Conservation (phyloP, 2,797 vertebrate genomes). For the Etheostoma nigrum region DNA sequence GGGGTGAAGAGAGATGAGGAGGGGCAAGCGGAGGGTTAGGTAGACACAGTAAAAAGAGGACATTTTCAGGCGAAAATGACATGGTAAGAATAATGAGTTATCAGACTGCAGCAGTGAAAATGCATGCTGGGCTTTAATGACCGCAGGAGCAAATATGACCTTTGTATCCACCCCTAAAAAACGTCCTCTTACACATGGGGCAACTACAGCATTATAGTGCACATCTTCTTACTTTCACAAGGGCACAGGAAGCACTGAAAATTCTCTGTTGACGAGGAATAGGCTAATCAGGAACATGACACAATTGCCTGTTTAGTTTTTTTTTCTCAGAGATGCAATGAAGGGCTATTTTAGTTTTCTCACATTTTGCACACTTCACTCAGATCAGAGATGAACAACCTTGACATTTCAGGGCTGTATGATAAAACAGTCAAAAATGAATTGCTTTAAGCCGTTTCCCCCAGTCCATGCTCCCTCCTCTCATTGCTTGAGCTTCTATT, state of each 20-base stretch:
- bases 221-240: conserved; percentile 23
- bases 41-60: conserved; percentile 27
- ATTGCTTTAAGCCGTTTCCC: conserved; percentile 23
- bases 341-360: conserved; percentile 57
- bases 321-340: conserved; percentile 37
- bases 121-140: conserved; percentile 41
- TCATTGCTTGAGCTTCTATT: not conserved
- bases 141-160: conserved; percentile 25
- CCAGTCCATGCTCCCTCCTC: not conserved
- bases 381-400: conserved; percentile 40
- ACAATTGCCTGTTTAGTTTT: conserved; percentile 36
- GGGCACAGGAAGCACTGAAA: conserved; percentile 37
- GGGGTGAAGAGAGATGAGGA: conserved; percentile 38
- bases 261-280: conserved; percentile 8
- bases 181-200: not conserved
- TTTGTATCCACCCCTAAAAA: not conserved
- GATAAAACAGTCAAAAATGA: conserved; percentile 37
- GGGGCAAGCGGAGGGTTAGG: conserved; percentile 15
- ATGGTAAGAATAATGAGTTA: conserved; percentile 27
- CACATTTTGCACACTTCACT: conserved; percentile 36
- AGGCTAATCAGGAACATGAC: conserved; percentile 37
- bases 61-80: conserved; percentile 40
- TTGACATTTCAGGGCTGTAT: conserved; percentile 42
- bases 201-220: not conserved
- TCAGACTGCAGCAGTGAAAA: conserved; percentile 21